Evolutionary conservation across 2,113 vertebrate species (phyloP), one percentile per base, ranked within the genome.

Genomic region (Salvelinus alpinus): DNA sequence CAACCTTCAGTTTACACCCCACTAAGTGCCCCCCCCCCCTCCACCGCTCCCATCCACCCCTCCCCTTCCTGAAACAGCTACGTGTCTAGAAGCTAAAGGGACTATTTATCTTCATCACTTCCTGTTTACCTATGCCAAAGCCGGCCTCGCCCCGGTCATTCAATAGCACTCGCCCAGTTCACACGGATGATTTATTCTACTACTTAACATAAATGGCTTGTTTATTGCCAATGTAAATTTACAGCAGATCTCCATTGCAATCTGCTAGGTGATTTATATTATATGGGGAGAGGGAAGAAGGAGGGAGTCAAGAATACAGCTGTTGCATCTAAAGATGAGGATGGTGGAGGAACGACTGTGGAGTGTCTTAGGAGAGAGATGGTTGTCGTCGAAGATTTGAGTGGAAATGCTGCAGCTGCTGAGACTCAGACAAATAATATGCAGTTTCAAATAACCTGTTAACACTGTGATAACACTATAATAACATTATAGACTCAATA

Each of bases 151-250:
- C 78, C 22, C 24, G 59, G 29, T 27, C 44, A 9, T 74, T 44
- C 38, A 64, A 29, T 38, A 65, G 70, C 57, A 44, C 66, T 70
- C 54, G 59, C 68, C 71, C 44, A 65, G 48, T 62, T 65, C 25
- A 44, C 54, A 5, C 4, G 7, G 5, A 54, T 78, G 60, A 82
- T 87, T 84, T 76, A 82, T 86, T 77, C 81, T 78, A 22, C 76
- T 84, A 70, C 75, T 84, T 73, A 76, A 79, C 81, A 78, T 82
- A 72, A 80, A 74, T 16, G 20, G 74, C 64, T 74, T 85, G 79
- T 76, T 85, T 83, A 82, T 73, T 72, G 73, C 80, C 77, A 80
- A 78, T 70, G 75, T 81, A 80, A 81, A 88, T 79, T 82, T 81
- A 60, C 79, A 83, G 78, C 74, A 86, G 78, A 85, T 80, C 65